Percentiles rank a stretch among this genome's conserved stretches.
Evolutionary conservation across 2,888 invertebrate species (phyloP).

Genomic region (Drosophila flavopinicola): DNA sequence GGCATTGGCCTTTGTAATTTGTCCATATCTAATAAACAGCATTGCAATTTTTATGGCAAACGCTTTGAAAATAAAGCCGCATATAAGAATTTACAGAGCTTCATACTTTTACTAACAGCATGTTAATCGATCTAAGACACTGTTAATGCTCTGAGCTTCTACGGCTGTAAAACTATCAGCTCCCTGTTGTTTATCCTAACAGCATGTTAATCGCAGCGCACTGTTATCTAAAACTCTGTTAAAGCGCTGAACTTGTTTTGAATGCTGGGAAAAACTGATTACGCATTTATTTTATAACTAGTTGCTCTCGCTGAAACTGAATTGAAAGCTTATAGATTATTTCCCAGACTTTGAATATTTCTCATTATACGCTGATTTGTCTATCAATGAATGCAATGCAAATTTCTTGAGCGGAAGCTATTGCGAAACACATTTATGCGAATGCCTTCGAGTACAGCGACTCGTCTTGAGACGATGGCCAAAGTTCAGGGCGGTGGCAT

Average conservation of each 20-base stretch:
- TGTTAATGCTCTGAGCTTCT: neutral
- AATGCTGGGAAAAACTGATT: neutral
- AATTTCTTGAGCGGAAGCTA: slow-evolving; percentile 42
- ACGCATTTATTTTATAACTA: neutral
- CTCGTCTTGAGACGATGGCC: slow-evolving; percentile 4
- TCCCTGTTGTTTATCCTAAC: neutral
- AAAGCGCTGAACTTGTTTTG: neutral
- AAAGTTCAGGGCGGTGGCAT: slow-evolving; percentile 50
- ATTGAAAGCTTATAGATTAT: neutral
- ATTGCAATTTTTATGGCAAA: slow-evolving; percentile 18
- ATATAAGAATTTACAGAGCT: neutral
- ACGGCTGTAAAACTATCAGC: no score
- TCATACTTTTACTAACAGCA: neutral
- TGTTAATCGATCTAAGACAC: neutral
- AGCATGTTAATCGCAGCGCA: neutral
- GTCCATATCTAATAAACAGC: slow-evolving; percentile 29
- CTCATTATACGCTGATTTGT: slow-evolving; percentile 14
- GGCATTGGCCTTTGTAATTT: slow-evolving; percentile 39
- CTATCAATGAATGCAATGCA: slow-evolving; percentile 40
- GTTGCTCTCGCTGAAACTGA: neutral
- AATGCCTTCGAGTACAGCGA: slow-evolving; percentile 3
- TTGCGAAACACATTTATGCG: slow-evolving; percentile 29
- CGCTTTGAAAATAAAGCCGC: slow-evolving; percentile 1
- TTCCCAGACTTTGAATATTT: slow-evolving; percentile 1
- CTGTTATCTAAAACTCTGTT: neutral